These are phyloP conservation scores for Eupelmus urozonus DNA, from an alignment of 2,888 invertebrate genomes.

Conservation along the genomic window DNA sequence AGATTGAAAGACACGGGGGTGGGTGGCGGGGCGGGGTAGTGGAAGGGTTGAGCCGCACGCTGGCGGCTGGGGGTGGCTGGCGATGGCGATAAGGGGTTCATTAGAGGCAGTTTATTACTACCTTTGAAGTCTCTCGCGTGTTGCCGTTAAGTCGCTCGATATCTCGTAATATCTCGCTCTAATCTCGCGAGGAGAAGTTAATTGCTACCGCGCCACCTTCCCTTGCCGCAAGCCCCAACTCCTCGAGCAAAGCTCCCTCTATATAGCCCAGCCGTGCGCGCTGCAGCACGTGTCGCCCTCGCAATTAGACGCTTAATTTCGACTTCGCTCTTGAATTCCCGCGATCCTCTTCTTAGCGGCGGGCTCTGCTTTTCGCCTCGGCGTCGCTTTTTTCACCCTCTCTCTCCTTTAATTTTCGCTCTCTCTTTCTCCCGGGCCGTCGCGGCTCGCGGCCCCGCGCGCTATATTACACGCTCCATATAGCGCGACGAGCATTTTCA, in stretches of 20 bases:
- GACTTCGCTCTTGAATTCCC: slow-evolving; percentile 34
- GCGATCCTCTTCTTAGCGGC: too few species aligned
- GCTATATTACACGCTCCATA: too few species aligned
- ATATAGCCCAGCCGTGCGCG: slow-evolving; percentile 32
- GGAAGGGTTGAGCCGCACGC: slow-evolving; percentile 46
- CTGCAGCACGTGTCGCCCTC: slow-evolving; percentile 67
- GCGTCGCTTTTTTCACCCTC: too few species aligned
- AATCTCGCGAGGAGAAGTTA: slow-evolving; percentile 78
- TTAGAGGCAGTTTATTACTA: slow-evolving; percentile 77
- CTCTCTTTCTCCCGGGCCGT: too few species aligned
- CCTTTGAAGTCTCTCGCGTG: slow-evolving; percentile 78
- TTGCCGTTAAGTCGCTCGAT: slow-evolving; percentile 77
- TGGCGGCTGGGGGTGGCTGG: slow-evolving; percentile 11
- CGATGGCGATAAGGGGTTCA: slow-evolving; percentile 76
- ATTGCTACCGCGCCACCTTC: slow-evolving; percentile 70
- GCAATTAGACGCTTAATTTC: slow-evolving; percentile 69
- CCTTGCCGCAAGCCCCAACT: slow-evolving; percentile 44
- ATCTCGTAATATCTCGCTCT: slow-evolving; percentile 77
- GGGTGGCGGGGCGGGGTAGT: slow-evolving; percentile 66
- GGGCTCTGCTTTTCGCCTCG: too few species aligned
- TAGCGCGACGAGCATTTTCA: too few species aligned
- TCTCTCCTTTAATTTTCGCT: background rate
- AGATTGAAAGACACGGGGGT: slow-evolving; percentile 43
- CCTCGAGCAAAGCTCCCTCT: slow-evolving; percentile 39
- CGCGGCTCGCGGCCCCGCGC: too few species aligned